Base-by-base conservation (phyloP, 23 tunicate species). In the Botrylloides violaceus region DNA sequence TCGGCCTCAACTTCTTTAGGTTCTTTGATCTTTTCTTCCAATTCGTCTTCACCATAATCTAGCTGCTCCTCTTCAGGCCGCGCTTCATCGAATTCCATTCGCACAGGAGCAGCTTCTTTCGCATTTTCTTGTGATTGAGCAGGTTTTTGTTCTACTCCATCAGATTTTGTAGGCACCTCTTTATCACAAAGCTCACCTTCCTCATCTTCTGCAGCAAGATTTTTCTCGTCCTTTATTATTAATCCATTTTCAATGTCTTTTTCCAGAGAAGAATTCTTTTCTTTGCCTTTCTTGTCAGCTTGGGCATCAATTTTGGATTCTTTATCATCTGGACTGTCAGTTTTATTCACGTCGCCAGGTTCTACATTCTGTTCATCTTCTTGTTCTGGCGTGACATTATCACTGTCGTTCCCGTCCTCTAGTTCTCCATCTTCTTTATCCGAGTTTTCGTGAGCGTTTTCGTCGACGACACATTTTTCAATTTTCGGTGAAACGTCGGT, bases 31-130 rank as follows among this genome's bases (percentile, higher is more conserved):
- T 25, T 43, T 24, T 36, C 57, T 20, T 68, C 74, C 23, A 36
- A 31, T 43, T 65, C 94, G 66, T 85, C 94, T 68, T 85, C 94
- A 75, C 79, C 94, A 60, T 85, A 85, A 48, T 85, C 94, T 19
- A 85, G 76, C 50, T 72, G 39, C 50, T 57, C 77, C 31, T 53
- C 65, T 39, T 72, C 77, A 18, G 33, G 65, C 1, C 43, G 29
- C 22, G 20, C 30, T 25, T 56, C 65, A 9, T 30, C 65, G 25
- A 19, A 30, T 28, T 55, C 77, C n/a, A 32, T 35, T 24, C 35
- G 28, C 4, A n/a, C 30, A 18, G 30, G 15, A 29, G 1, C n/a
- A 29, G 15, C n/a, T 60, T 60, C 65, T 60, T 60, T 60, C 28
- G 0, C 58, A n/a, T n/a, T n/a, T n/a, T n/a, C n/a, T n/a, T n/a